Conservation (phyloP, 2,113 vertebrate species). For the Parus major region DNA sequence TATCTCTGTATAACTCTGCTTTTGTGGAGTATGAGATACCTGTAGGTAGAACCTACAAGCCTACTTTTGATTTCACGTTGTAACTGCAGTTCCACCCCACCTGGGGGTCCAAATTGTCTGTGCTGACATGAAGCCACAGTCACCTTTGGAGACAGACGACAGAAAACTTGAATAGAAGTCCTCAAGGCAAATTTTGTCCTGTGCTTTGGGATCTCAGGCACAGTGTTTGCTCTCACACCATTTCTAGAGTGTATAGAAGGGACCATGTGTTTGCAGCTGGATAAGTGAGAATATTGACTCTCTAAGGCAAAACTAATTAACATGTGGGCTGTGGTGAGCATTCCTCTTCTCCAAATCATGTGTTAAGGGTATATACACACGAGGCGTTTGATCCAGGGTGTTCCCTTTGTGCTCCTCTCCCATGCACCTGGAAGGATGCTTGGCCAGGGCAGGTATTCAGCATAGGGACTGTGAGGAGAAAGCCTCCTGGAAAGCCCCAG, state of each 20-base stretch:
- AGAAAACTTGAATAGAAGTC: not conserved
- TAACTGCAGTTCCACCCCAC: not conserved
- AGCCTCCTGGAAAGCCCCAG: not conserved
- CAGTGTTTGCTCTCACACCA: not conserved
- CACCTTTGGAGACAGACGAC: not conserved
- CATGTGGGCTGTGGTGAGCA: accelerated
- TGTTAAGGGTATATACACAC: not conserved
- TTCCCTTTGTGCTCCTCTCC: not conserved
- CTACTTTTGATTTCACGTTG: not conserved
- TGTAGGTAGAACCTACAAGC: not conserved
- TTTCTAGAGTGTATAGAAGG: not conserved
- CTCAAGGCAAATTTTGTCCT: not conserved
- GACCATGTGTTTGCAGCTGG: not conserved
- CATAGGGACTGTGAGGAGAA: not conserved
- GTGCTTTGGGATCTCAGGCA: not conserved
- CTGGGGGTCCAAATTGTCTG: not conserved
- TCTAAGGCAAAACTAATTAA: not conserved
- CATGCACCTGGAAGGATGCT: not conserved
- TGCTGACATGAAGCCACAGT: not conserved
- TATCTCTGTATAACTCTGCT: not conserved
- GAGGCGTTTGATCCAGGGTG: not conserved
- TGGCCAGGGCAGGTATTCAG: not conserved
- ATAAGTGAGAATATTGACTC: not conserved
- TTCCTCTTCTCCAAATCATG: not conserved
- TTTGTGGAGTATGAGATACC: not conserved